Base-by-base conservation (phyloP, 2,113 vertebrate species). In the Paedocypris sp. region DNA sequence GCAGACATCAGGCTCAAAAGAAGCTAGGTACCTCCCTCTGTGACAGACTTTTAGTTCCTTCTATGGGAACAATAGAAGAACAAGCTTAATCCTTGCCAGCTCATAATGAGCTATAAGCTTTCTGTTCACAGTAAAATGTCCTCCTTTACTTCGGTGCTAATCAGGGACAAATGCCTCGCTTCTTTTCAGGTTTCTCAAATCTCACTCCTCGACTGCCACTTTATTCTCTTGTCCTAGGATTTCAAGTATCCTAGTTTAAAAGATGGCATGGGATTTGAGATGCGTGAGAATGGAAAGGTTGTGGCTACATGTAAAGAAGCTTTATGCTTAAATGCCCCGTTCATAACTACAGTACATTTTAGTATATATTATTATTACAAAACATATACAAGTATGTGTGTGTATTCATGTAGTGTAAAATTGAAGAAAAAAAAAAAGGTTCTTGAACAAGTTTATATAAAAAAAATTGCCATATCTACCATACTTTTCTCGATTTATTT, bases 61-160 rank as follows among this genome's bases (percentile, higher is more conserved):
- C 82, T 79, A 75, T 74, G 80, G 78, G 42, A 84, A 80, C 78
- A 84, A 86, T 80, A 47, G 82, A 76, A 15, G 73, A 72, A 85
- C 84, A 87, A 51, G 66, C 76, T 80, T 89, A 91, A 92, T 90
- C 89, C 85, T 68, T 76, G 75, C 61, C 75, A 60, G 66, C 64
- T 64, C 80, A 89, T 90, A 91, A 91, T 88, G 83, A 89, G 80
- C 85, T 85, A 86, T 89, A 90, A 90, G 88, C 82, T 91, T 86
- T 83, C 86, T 79, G 86, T 90, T 91, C 83, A 90, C 61, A 51
- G 23, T 0, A 4, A 76, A 86, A 88, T 78, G 80, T 79, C 79
- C 74, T 79, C 80, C 75, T 79, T 77, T 81, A 83, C 77, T n/a
- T 70, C 71, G 67, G 68, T 77, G 73, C 76, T 88, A 88, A 89